phyloP scores from a whole-genome alignment of 2,797 vertebrate genomes.

The Huso huso region DNA sequence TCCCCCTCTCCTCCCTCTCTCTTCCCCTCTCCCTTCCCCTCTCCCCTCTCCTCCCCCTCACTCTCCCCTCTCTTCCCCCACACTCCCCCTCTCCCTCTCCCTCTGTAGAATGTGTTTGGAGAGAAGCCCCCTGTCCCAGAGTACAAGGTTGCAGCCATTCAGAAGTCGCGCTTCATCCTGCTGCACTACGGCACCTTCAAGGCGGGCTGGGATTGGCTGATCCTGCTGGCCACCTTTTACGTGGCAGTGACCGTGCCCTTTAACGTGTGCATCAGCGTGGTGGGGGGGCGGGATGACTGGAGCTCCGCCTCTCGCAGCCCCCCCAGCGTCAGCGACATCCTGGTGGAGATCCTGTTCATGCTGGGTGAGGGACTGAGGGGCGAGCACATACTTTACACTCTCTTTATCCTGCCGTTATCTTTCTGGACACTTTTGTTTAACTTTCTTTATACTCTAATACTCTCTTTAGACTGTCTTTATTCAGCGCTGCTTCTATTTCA shows the following conservation, averaged over 20 bases:
- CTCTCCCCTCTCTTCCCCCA: too few species aligned
- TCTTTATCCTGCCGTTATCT: not conserved
- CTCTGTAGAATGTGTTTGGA: slow-evolving; percentile 53
- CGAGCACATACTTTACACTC: not conserved
- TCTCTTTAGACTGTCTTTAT: too few species aligned
- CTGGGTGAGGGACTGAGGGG: slow-evolving; percentile 43
- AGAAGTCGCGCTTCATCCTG: slow-evolving; percentile 62
- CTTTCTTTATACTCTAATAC: too few species aligned
- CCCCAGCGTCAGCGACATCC: slow-evolving; percentile 63
- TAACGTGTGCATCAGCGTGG: slow-evolving; percentile 60
- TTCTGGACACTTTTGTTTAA: not conserved
- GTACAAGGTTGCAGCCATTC: slow-evolving; percentile 64
- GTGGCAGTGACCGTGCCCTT: slow-evolving; percentile 66
- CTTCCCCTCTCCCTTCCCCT: not conserved
- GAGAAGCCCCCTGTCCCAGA: slow-evolving; percentile 62
- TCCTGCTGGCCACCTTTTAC: slow-evolving; percentile 64
- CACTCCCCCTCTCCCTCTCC: not conserved
- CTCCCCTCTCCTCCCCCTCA: not conserved
- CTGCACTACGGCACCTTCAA: slow-evolving; percentile 68
- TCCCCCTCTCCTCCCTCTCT: not conserved
- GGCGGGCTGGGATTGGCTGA: slow-evolving; percentile 69
- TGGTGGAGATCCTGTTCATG: slow-evolving; percentile 69
- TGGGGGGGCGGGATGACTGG: slow-evolving; percentile 50
- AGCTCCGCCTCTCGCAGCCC: slow-evolving; percentile 42
- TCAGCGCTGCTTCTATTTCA: too few species aligned